Base-by-base conservation (phyloP, 2,113 vertebrate genomes). In the Tragelaphus imberbis region DNA sequence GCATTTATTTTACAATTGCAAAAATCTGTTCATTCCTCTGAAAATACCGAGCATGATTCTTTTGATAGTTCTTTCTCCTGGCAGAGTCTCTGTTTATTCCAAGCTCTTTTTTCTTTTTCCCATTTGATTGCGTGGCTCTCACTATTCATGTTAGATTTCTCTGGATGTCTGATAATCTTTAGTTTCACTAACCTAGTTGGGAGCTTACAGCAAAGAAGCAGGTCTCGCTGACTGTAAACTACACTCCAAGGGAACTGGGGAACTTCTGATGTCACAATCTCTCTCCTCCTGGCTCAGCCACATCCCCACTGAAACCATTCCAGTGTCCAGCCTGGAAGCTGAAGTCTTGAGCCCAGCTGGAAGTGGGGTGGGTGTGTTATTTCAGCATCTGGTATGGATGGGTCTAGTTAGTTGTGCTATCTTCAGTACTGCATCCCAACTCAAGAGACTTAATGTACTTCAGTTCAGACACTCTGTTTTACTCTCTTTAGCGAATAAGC, bases 361-460 rank as follows among this genome's bases (percentile, higher is more conserved):
- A 16, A 4, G 0, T 2, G 3, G 23, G 47, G 2, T 28, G 51
- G n/a, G 10, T 4, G 47, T 81, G 21, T 30, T 55, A 15, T 16
- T 17, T 30, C 61, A 19, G 79, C 36, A 36, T 6, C 61, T 19
- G 25, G 13, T 40, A 3, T 0, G 3, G 1, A 4, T 12, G 5
- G 0, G 2, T 28, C 49, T 53, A 27, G 21, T 23, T 3, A 13
- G 80, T 3, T 47, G 7, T 82, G 49, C 27, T 27, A 14, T 8
- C 59, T n/a, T 61, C 2, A 7, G 6, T 4, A 2, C 40, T 25
- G 44, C 3, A 3, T 10, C 33, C 33, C 33, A 28, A 3, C 12
- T 25, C 2, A 23, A 40, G 36, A 23, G 53, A 19, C 16, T 1
- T 1, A 11, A 6, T 25, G 30, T 16, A 15, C 36, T 15, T 63